Conservation (phyloP, 2,797 vertebrate species). For the Merluccius polli region DNA sequence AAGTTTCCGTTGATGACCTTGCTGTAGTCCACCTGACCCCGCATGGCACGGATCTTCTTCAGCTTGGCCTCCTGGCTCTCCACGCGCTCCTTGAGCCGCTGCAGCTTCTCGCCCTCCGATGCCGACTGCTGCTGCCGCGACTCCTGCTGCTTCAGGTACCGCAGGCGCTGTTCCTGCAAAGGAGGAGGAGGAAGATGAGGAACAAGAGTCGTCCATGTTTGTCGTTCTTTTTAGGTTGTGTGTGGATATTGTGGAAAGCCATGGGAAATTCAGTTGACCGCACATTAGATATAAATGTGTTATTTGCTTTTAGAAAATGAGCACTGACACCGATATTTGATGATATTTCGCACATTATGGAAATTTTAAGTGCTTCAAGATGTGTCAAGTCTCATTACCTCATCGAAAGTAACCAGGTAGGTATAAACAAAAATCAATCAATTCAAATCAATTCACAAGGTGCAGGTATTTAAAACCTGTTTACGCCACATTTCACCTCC, state of each 20-base stretch:
- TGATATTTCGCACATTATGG: neutral
- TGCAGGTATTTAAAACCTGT: neutral
- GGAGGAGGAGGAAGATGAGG: too few species aligned
- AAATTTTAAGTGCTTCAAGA: neutral
- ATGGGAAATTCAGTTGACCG: neutral
- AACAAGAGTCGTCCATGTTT: neutral
- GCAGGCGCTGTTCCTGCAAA: slow-evolving; percentile 75
- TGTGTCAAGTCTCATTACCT: neutral
- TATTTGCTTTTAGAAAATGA: neutral
- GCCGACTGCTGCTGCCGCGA: slow-evolving; percentile 87
- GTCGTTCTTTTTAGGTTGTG: too few species aligned
- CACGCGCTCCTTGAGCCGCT: slow-evolving; percentile 91
- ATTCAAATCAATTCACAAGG: neutral
- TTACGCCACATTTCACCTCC: neutral
- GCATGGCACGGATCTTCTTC: slow-evolving; percentile 95
- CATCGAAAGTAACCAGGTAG: neutral
- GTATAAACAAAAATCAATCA: neutral
- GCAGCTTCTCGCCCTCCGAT: slow-evolving; percentile 94
- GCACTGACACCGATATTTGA: neutral
- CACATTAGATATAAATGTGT: neutral
- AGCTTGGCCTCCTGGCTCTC: slow-evolving; percentile 96
- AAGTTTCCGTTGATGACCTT: slow-evolving; percentile 96
- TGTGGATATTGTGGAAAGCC: too few species aligned
- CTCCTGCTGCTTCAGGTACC: slow-evolving; percentile 95
- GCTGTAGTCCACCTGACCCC: slow-evolving; percentile 98